Conservation (phyloP, 2,797 vertebrate genomes). For the Oryzias sinensis region DNA sequence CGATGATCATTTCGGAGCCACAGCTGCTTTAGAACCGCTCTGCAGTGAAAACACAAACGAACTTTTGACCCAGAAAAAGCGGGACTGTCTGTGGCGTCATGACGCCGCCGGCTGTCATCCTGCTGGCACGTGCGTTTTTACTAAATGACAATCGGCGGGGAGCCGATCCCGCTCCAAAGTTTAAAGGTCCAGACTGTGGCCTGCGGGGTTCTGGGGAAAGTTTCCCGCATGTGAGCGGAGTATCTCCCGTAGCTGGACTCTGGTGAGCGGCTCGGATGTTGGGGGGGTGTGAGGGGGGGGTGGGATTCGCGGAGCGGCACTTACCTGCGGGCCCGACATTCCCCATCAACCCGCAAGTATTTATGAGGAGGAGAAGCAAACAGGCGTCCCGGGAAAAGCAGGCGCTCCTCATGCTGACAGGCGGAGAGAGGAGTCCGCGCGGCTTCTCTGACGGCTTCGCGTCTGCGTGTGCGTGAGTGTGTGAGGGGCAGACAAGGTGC, state of each 20-base stretch:
- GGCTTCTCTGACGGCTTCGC: constrained; percentile 1
- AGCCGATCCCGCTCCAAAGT: background rate
- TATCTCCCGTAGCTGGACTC: constrained; percentile 8
- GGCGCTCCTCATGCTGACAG: constrained; percentile 85
- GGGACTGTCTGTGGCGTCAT: no score
- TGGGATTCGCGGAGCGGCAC: constrained; percentile 33
- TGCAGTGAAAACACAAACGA: no score
- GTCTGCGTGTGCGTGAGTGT: constrained; percentile 56
- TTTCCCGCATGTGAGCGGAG: background rate
- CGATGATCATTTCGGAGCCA: no score
- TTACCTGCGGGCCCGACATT: constrained; percentile 89
- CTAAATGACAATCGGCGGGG: no score
- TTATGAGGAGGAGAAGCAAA: constrained; percentile 84
- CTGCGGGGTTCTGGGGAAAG: background rate
- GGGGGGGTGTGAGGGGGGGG: no score
- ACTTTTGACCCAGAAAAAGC: no score
- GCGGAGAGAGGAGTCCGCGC: background rate
- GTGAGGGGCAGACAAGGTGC: constrained; percentile 13
- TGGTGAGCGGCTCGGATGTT: no score
- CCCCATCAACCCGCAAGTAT: constrained; percentile 81
- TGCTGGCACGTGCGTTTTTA: no score
- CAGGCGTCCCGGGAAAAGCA: constrained; percentile 84
- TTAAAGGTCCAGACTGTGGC: constrained; percentile 7
- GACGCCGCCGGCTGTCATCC: no score
- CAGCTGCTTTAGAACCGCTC: no score